Base-by-base conservation (phyloP, 1,140 invertebrate genomes). In the Arion vulgaris region DNA sequence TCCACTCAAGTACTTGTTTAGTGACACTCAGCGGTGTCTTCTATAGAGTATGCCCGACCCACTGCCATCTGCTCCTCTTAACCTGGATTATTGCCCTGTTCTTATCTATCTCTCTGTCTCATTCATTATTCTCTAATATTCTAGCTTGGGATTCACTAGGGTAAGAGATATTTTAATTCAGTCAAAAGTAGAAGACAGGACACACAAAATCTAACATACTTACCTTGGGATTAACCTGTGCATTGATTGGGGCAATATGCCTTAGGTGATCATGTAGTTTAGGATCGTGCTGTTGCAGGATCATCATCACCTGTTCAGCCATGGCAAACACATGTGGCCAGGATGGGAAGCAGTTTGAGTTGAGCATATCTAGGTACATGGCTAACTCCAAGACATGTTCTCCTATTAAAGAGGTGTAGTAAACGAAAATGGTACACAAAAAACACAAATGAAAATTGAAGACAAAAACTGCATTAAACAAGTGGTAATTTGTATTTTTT, bases 331-430 rank as follows among this genome's bases (percentile, higher is more conserved):
- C 88, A n/a, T 91, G 86, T 15, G 89, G 87, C 89, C 89, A 90
- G 19, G 81, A 83, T 0, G 90, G 91, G 80, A 92, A 91, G 80
- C 91, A 91, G 82, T 89, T 89, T 15, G 87, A 85, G 72, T 89
- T 91, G 57, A 93, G 85, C 36, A 93, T 86, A 80, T 93, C 89
- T 78, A 93, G 83, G 82, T 91, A 91, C 89, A 93, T 90, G n/a
- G 92, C 92, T 68, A 93, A 79, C 80, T 92, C 92, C 83, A 92
- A 89, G 4, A 90, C 89, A 86, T 91, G 88, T 76, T 92, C 90
- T 76, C 88, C 91, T 92, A 79, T 15, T 88, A 85, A 17, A 73
- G 72, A 85, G 57, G 28, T 32, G 41, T 15, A 45, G n/a, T n/a
- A n/a, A n/a, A 45, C 41, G 15, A 45, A 45, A 45, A 5, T 7